Base-by-base conservation (phyloP, 2,797 vertebrate genomes). In the Bothrops alternatus region DNA sequence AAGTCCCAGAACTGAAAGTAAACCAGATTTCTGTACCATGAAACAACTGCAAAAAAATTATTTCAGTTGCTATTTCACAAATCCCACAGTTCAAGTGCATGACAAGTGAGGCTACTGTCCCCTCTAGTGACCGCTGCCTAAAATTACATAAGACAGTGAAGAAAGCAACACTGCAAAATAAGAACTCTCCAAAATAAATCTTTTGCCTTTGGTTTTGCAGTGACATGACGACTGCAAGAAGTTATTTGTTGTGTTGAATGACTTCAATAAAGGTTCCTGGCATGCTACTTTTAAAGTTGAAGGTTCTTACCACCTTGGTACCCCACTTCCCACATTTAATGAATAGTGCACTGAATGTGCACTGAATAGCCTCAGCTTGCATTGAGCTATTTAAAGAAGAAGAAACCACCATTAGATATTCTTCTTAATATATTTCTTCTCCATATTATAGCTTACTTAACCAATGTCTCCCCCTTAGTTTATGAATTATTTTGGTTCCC, bases 71-170 rank as follows among this genome's bases (percentile, higher is more conserved):
- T 42, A 56, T n/a, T 47, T 73, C 14, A 18, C 20, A 47, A 16
- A 57, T 63, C 50, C 56, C 11, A 26, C 25, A 55, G 28, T 18
- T 85, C 58, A 63, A 61, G 8, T 88, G 78, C 90, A 1, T 89
- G 1, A 69, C 12, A 6, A 13, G 65, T 55, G 85, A 94, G 65
- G 91, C 86, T 94, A 55, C 65, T 65, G 88, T n/a, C 93, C 96
- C 96, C 96, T 94, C 97, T 12, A 92, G 96, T 95, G 97, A 63
- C 61, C 90, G 12, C 50, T 73, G 32, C 86, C 90, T 69, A 87
- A 78, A 63, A 90, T 23, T 85, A 91, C 88, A 90, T 88, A 42
- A 0, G 0, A 2, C 4, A 53, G 16, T 14, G 0, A 3, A 3
- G 16, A 47, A 28, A 32, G 8, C 6, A 78, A 55, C 12, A 42